A percentile compares a stretch with the other conserved stretches of the same genome.
phyloP scores from a whole-genome alignment of 1,140 invertebrate genomes.

The Pentalonia nigronervosa region DNA sequence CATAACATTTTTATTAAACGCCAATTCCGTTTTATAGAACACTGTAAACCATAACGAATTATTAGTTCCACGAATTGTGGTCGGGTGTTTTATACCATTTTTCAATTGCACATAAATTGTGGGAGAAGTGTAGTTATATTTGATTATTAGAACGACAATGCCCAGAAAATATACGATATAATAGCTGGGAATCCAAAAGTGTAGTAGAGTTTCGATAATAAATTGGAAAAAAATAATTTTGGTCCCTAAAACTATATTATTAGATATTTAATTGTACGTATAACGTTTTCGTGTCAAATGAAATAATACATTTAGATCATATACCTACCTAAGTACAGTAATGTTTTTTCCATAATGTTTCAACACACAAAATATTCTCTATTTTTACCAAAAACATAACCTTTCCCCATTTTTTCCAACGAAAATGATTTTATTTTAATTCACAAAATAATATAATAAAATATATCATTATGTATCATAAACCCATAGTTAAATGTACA shows the following conservation, averaged over 20 bases:
- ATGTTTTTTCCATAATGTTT: neutral
- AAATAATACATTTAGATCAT: neutral
- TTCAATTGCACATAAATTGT: neutral
- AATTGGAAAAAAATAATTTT: neutral
- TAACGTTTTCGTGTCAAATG: neutral
- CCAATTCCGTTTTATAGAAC: slow-evolving; percentile 13
- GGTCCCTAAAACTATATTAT: neutral
- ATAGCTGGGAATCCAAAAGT: neutral
- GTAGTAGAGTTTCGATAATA: neutral
- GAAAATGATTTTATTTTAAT: neutral
- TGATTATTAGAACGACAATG: neutral
- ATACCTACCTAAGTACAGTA: neutral
- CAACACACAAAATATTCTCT: neutral
- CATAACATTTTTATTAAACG: slow-evolving; percentile 1
- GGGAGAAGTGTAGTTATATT: neutral
- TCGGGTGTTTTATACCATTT: neutral
- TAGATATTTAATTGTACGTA: neutral
- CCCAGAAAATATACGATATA: neutral
- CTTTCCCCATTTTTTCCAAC: no score
- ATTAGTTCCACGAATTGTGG: neutral
- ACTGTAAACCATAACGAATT: slow-evolving; percentile 11
- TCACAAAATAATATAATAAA: neutral
- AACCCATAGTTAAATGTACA: neutral
- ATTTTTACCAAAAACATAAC: no score
- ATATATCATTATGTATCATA: no score